Base-by-base conservation (phyloP, 1,140 invertebrate species). In the Heterodera schachtii region DNA sequence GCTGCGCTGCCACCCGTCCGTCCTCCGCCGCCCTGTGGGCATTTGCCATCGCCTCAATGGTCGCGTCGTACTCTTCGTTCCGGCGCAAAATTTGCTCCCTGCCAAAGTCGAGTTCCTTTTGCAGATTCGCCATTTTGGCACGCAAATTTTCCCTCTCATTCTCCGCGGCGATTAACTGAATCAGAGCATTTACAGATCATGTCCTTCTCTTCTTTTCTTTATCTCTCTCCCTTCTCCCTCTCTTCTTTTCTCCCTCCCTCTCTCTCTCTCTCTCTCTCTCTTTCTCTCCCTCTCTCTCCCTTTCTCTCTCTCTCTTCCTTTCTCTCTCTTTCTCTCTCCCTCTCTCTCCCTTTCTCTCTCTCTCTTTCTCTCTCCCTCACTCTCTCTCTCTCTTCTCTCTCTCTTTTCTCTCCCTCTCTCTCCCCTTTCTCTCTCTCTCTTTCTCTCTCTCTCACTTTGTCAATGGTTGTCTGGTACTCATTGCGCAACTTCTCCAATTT, bases 51-150 rank as follows among this genome's bases (percentile, higher is more conserved):
- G 89, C 86, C 66, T 90, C 89, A 47, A 89, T 77, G 31, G 88
- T 83, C 11, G 78, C 83, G 47, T 89, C 84, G 80, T 89, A 89
- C 77, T 89, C 88, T 67, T 89, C 88, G n/a, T 80, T 90, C 79
- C 90, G 90, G 11, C 89, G 80, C 41, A 83, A 83, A 82, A 89
- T 89, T 81, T 89, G 88, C 69, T 89, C 88, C 80, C 87, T 87
- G 47, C 86, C 87, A 76, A 89, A 89, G 41, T 87, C 87, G 31
- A 89, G 82, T 81, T 89, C 88, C 79, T 89, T 84, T 74, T 88
- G 86, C 9, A 89, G 46, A 44, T 83, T 82, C 46, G 71, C 66
- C 8, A 87, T 79, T 64, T 89, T 86, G 41, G 84, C 84, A 2
- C 79, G 69, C 49, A 89, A 75, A 73, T 83, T 85, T 47, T 60